Evolutionary conservation across 2,888 invertebrate species (phyloP), one percentile per base, ranked within the genome.

Genomic region (Sesia bembeciformis): DNA sequence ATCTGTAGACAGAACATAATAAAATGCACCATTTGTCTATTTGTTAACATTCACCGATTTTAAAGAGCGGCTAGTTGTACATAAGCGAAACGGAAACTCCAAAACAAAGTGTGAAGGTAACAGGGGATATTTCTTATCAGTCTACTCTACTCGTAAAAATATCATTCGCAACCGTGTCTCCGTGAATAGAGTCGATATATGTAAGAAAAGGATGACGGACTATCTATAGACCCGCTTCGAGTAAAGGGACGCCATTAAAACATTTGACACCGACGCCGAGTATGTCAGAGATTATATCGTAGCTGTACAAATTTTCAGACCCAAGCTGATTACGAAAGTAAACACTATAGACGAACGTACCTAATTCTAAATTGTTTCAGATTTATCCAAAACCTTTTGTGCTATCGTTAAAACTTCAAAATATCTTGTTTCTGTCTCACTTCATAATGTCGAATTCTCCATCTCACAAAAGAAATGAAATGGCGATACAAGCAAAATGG

Each of bases 131-230:
- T 79, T 82, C 82, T 83, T 87, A 87, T 84, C 85, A 84, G 79
- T 83, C 81, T 84, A 76, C 81, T 81, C 84, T 78, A 72, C 84
- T 86, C 85, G 80, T 82, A 81, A 84, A 82, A 87, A 87, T 84
- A 87, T 85, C 84, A 83, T 78, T 84, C 81, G 84, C 76, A 81
- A 79, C 79, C 75, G 83, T 78, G 80, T 83, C 84, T 83, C 84
- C 78, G 69, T 81, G 81, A 82, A 80, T 79, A 84, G 55, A 52
- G 81, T 82, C 82, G 81, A 88, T 86, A 81, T 83, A 83, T 81
- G 90, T 81, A 83, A 88, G 90, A 90, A 89, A 90, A 90, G 90
- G 90, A 90, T 89, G 88, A 90, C 88, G 84, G 83, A 87, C 81
- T 81, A 74, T 76, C 79, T 83, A 78, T 72, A 80, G 74, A 82